Evolutionary conservation across 2,888 invertebrate genomes (phyloP), one percentile per base, ranked within the genome.

Genomic region (Venustoraphidia nigricollis): DNA sequence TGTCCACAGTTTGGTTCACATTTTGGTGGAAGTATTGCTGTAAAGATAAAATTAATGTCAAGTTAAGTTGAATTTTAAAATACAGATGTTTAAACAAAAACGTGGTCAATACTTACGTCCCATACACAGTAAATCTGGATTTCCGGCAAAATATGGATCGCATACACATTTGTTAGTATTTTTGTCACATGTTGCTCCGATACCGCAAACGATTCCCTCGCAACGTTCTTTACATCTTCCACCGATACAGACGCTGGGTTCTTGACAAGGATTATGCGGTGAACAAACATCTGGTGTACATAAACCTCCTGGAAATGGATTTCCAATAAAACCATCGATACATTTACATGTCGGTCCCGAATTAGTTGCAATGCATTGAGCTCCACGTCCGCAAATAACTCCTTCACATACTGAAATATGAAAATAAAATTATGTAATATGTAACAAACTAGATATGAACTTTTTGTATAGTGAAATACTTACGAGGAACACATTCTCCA

Each of bases 181-280:
- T 57, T 78, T 78, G 60, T 91, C 84, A 61, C 93, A 93, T 45
- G 80, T 79, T 11, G 92, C 92, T 8, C 92, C 92, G 36, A 91
- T 77, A 8, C 92, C 92, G 60, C 93, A 93, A 10, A 89, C 79
- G 9, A 89, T 75, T 36, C 83, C 84, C 56, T 90, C 88, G 60
- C 93, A 93, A 11, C 89, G 77, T 59, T 90, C 84, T 60, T 90
- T 87, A 63, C 92, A 93, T 51, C 92, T 77, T 34, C 91, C 91
- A 14, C 84, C 80, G 52, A 93, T 83, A 62, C 92, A 93, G 2
- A 87, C 77, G 57, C 84, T 77, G 0, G 87, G 85, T 44, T 81
- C 79, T 35, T 77, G 77, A 57, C 92, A 92, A 1, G 87, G 85
- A 46, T 81, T 71, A 0, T 78, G 75, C 3, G 81, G 72, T 0